Evolutionary conservation across 2,113 vertebrate species (phyloP), one percentile per base, ranked within the genome.

Genomic region (Eublepharis macularius): DNA sequence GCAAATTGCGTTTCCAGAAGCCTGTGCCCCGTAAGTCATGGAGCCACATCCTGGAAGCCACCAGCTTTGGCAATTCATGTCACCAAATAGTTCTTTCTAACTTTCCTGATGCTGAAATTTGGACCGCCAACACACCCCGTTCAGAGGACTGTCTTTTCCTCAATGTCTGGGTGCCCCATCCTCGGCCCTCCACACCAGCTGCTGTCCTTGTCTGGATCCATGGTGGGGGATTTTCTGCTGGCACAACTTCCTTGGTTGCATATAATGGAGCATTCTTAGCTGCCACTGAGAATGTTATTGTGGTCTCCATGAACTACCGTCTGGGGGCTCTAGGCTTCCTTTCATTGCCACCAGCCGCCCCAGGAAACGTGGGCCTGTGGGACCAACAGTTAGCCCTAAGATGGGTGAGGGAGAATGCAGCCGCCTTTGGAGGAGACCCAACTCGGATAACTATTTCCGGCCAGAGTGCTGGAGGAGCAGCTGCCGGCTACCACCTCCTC

Each of bases 251-350:
- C 69, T 85, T 97, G 74, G 93, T 95, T 12, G 0, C 96, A 4
- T 97, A 97, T 63, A 91, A 97, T 9, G 96, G 96, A 1, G 94
- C 91, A 19, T 95, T 94, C 82, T 84, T 97, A 43, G 93, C 93
- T 81, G 92, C 93, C 87, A 89, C 85, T 6, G 94, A 97, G 85
- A 88, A 91, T 24, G 95, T 96, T 47, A 91, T 97, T 65, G 95
- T 97, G 34, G 96, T 97, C 21, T 97, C 96, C 41, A 96, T 97
- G 91, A 97, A 97, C 92, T 96, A 97, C 84, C 95, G 96, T 86
- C 2, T 97, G 3, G 95, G 96, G 60, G 84, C 85, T 8, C 82
- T 97, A 4, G 96, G 96, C n/a, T 97, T 97, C 81, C 91, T 97
- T 60, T 91, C 94, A 45, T 85, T 97, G 80, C 94, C 94, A 68